Conservation (phyloP, 1,140 invertebrate genomes). For the Meloidogyne floridensis region DNA sequence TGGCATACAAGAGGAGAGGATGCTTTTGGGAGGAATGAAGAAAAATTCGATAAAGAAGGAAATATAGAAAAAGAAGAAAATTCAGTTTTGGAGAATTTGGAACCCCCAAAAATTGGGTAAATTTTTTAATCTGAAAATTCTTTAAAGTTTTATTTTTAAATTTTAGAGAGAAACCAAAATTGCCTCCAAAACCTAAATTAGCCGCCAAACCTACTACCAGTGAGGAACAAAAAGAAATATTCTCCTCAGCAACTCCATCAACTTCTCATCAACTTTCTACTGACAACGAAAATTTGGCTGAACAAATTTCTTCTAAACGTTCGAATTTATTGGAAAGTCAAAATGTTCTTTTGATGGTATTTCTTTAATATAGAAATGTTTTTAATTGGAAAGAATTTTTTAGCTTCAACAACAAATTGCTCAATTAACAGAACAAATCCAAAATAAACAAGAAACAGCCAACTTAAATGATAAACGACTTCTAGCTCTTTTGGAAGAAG, state of each 20-base stretch:
- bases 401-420: background rate
- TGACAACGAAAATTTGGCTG: background rate
- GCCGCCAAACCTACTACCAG: background rate
- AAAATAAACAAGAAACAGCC: background rate
- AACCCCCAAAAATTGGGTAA: background rate
- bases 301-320: background rate
- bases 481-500: background rate
- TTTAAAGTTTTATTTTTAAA: background rate
- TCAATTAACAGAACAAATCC: background rate
- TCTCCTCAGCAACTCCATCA: background rate
- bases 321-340: background rate
- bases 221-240: background rate
- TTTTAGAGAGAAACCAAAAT: slow-evolving; percentile 8
- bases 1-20: slow-evolving; percentile 15
- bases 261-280: background rate
- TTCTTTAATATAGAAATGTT: background rate
- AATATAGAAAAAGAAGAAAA: background rate
- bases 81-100: background rate
- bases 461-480: slow-evolving; percentile 25
- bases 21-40: background rate
- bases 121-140: background rate
- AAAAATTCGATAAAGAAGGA: too few species aligned
- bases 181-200: slow-evolving; percentile 23
- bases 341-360: background rate
- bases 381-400: background rate